These are phyloP conservation scores for Eospalax fontanierii DNA, from an alignment of 2,797 vertebrate species.

Conservation along the genomic window DNA sequence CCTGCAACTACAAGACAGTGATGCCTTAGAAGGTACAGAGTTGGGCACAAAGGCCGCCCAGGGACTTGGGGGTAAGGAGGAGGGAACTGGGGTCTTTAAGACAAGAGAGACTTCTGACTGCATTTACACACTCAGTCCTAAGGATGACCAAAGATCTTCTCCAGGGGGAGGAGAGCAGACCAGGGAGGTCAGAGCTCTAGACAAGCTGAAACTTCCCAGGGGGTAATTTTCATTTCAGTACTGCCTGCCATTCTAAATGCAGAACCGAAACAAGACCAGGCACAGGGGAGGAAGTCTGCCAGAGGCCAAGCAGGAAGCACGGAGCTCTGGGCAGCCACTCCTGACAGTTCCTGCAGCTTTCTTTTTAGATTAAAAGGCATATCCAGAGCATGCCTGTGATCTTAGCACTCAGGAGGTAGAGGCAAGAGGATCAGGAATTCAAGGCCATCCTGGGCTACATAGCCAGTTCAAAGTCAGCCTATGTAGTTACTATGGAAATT, in stretches of 20 bases:
- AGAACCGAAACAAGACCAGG: conserved; percentile 74
- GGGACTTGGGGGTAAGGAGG: not conserved
- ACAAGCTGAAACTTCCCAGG: conserved; percentile 37
- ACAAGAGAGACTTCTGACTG: not conserved
- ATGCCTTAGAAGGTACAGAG: not conserved
- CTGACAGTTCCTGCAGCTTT: not conserved
- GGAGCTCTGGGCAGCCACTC: not conserved
- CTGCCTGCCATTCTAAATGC: conserved; percentile 73
- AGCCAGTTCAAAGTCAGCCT: not conserved
- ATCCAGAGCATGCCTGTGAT: not conserved
- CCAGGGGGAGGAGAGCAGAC: not conserved
- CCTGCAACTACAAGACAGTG: not conserved
- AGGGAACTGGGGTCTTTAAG: not conserved
- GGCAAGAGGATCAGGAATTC: not conserved
- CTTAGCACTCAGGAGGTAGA: not conserved
- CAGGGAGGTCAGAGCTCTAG: not conserved
- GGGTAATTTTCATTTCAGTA: conserved; percentile 20
- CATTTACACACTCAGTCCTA: not conserved
- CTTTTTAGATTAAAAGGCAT: not conserved
- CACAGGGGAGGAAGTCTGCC: conserved; percentile 20
- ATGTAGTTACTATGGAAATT: not conserved
- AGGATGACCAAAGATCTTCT: not conserved
- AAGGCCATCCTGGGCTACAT: not conserved
- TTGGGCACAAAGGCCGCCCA: not conserved
- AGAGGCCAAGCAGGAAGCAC: not conserved